Evolutionary conservation across 2,888 invertebrate genomes (phyloP), one percentile per base, ranked within the genome.

Genomic region (Monopis laevigella): DNA sequence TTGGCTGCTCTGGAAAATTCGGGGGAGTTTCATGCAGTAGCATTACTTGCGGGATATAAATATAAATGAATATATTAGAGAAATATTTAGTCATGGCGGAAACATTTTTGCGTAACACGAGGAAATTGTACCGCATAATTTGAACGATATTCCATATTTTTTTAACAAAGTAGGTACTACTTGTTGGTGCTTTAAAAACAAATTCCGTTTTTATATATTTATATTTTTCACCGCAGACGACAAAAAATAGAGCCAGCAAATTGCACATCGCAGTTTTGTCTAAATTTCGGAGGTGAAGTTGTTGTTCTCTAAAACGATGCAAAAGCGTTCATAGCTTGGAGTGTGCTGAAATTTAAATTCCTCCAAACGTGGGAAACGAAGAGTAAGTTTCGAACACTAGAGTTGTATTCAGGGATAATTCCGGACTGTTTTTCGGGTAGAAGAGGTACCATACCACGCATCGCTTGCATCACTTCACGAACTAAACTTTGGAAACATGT

Each of bases 351-450:
- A 36, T 36, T 36, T 36, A 36, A 36, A 36, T 36, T 36, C 36
- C 21, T 21, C 19, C 21, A 10, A 4, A 36, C 11, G 3, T 10
- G 12, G 36, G 29, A 5, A 29, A 29, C 21, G n/a, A 36, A 36
- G 36, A 19, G 48, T 44, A 59, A 60, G 59, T 73, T 66, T 46
- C 42, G 51, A 62, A 68, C 57, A 55, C 56, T 57, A 52, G 50
- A 53, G 52, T 53, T 56, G 66, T 65, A 66, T 65, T 62, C 50
- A 44, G 49, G 52, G 54, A 62, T 55, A 59, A 62, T 51, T 48
- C 51, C 55, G 56, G 63, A 61, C 62, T 67, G 62, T 63, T 67
- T 57, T 54, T 45, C 48, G 21, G 36, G 36, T 12, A 36, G 13
- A 21, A 16, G 16, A 21, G 21, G 36, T 21, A 12, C 19, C 36